A percentile compares a stretch with the other conserved stretches of the same genome.
These are phyloP conservation scores for Carduelis carduelis DNA, from an alignment of 2,797 vertebrate species.

Conservation along the genomic window DNA sequence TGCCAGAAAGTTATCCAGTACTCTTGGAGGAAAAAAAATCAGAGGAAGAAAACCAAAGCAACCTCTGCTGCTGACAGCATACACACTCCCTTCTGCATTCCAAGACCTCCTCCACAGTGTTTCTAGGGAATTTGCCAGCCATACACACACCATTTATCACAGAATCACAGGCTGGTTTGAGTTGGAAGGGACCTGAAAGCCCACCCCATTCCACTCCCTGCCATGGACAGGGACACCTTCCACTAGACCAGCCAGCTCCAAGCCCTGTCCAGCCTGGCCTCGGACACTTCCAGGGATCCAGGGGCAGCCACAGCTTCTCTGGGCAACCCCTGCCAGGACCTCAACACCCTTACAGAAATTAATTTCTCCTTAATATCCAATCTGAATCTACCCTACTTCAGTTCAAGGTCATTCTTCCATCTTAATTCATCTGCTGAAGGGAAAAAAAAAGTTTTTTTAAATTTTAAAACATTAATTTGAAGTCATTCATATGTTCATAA, in stretches of 20 bases:
- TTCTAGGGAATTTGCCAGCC: neutral
- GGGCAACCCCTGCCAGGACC: neutral
- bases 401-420: neutral
- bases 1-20: neutral
- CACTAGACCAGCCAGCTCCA: neutral
- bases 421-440: neutral
- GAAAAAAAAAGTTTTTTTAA: rapidly evolving
- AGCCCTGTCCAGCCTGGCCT: neutral
- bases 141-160: neutral
- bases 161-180: neutral
- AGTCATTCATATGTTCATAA: neutral
- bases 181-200: neutral
- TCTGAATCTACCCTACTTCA: neutral
- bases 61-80: neutral
- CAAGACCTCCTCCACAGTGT: neutral
- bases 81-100: neutral
- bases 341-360: neutral
- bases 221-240: neutral
- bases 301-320: neutral
- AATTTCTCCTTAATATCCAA: neutral
- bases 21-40: neutral
- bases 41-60: neutral
- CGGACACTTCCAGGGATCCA: neutral
- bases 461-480: neutral
- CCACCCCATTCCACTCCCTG: neutral